Evolutionary conservation across 2,888 invertebrate genomes (phyloP), one percentile per base, ranked within the genome.

Genomic region (Nemotelus nigrinus): DNA sequence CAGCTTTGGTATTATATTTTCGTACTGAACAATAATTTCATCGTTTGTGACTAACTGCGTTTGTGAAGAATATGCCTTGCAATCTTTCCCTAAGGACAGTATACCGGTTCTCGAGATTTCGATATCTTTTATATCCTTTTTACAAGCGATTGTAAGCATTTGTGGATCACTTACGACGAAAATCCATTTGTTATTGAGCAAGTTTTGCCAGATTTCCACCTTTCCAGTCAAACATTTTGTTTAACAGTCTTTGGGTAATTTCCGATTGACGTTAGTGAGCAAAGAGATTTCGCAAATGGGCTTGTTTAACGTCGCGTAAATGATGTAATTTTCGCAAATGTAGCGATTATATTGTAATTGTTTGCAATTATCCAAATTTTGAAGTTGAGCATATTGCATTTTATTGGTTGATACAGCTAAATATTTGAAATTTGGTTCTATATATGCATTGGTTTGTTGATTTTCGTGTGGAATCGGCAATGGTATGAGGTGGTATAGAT

Each of bases 301-400:
- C 25, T 57, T 57, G 25, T 57, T 57, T 57, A 57, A 8, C 25
- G 57, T 25, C 5, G 57, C 25, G 8, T 63, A 63, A 6, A 75
- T 75, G 10, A 63, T 60, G 48, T 58, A 47, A 47, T 63, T 75
- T 63, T 75, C 63, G 10, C 75, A 63, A 6, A 75, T 48, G 50
- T 45, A 75, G 45, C 60, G 44, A 63, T 57, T 50, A 3, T 44
- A 45, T 25, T 48, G 41, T 5, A 63, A 8, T n/a, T 47, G 25
- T 6, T 75, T 60, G 7, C 63, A 60, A 4, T 5, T 10, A 3
- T 4, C 58, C 10, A 74, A 10, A 41, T 74, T 3, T 5, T 74
- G 39, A 10, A 74, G n/a, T n/a, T 58, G n/a, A n/a, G 44, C 41
- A 47, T 57, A 50, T 58, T 74, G 57, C 57, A 57, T 57, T 57